phyloP scores from a whole-genome alignment of 35 echinoderm and acorn worm species.

The Patiria miniata region DNA sequence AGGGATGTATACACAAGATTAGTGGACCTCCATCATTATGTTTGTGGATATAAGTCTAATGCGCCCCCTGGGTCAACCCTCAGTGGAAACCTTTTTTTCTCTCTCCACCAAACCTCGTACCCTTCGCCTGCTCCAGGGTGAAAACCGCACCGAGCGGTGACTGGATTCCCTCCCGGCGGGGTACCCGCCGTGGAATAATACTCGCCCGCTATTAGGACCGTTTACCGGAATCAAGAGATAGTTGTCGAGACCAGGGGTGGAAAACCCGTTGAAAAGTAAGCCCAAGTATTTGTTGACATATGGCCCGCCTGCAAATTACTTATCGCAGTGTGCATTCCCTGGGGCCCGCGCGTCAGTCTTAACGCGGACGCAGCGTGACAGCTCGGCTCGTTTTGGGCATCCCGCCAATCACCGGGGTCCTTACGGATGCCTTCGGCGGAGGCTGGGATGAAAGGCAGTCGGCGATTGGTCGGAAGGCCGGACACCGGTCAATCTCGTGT shows the following conservation, averaged over 20 bases:
- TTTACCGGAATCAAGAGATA: constrained; percentile 32
- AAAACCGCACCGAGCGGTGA: not conserved
- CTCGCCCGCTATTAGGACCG: constrained; percentile 1
- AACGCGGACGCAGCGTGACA: constrained; percentile 16
- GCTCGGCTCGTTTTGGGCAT: not conserved
- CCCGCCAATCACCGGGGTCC: not conserved
- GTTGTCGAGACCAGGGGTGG: constrained; percentile 40
- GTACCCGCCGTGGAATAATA: not conserved
- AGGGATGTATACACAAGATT: constrained; percentile 30
- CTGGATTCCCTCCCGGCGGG: not conserved
- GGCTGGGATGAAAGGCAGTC: not conserved
- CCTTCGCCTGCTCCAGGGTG: not conserved
- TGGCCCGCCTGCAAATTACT: constrained; percentile 86
- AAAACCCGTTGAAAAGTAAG: constrained; percentile 48
- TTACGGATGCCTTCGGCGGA: not conserved
- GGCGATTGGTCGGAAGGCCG: not conserved
- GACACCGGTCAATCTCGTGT: constrained; percentile 23
- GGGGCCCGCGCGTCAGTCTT: constrained; percentile 6
- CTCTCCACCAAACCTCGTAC: no score
- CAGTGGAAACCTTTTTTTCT: not conserved
- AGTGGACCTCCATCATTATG: constrained; percentile 48
- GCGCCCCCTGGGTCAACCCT: constrained; percentile 5
- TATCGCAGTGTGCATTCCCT: constrained; percentile 58
- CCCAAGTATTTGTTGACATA: constrained; percentile 78
- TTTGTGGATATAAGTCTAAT: constrained; percentile 46